Conservation (phyloP, 2,797 vertebrate genomes). For the Pyrocephalus nanus region DNA sequence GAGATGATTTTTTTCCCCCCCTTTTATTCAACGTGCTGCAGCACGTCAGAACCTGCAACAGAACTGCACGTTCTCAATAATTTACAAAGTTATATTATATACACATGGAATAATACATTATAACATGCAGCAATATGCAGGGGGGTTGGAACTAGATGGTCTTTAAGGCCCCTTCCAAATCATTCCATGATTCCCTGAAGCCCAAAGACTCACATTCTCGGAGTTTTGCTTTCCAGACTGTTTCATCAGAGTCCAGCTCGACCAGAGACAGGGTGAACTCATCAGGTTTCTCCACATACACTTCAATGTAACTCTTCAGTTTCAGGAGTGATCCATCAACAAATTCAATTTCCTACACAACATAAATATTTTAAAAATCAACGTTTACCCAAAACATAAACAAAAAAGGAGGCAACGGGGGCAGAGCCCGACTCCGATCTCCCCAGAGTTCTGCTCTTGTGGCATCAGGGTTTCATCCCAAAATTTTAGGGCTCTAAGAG, state of each 20-base stretch:
- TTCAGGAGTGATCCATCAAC: constrained; percentile 78
- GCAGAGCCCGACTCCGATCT: neutral
- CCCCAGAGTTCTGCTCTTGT: neutral
- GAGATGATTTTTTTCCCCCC: neutral
- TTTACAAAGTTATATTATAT: fast-evolving
- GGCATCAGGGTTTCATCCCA: neutral
- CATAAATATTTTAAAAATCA: neutral
- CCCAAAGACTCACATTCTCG: constrained; percentile 78
- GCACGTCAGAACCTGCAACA: neutral
- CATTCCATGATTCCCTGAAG: neutral
- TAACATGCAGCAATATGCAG: neutral
- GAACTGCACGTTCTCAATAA: neutral
- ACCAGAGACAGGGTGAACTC: constrained; percentile 84
- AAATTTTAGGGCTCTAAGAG: neutral
- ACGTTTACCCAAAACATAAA: neutral
- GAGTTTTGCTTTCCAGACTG: constrained; percentile 83
- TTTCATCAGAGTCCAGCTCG: constrained; percentile 79
- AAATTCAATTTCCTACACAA: constrained; percentile 82
- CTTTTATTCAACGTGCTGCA: neutral
- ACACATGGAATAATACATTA: neutral
- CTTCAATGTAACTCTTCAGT: constrained; percentile 88
- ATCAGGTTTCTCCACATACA: constrained; percentile 84
- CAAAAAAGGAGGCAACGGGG: fast-evolving
- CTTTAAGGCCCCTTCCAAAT: neutral
- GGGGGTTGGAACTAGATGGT: fast-evolving